A percentile compares a stretch with the other conserved stretches of the same genome.
phyloP scores from a whole-genome alignment of 64 coral and sea anemone species.

The Pocillopora damicornis region DNA sequence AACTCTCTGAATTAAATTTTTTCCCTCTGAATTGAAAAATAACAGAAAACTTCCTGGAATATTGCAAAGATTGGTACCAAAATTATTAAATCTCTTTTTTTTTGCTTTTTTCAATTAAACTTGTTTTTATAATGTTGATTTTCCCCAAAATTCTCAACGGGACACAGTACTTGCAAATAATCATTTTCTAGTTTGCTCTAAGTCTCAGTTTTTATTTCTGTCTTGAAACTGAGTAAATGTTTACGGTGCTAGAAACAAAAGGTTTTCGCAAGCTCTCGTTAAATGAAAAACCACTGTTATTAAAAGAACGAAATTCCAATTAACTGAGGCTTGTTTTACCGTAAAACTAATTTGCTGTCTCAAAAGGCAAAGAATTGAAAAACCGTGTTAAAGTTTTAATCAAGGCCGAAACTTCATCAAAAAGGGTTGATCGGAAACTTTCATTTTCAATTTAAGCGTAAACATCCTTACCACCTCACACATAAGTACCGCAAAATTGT shows the following conservation, averaged over 20 bases:
- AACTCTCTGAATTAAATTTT: not conserved
- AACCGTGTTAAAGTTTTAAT: conserved; percentile 9
- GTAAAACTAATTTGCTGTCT: not conserved
- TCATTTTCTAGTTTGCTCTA: not conserved
- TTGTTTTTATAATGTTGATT: not conserved
- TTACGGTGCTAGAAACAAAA: not conserved
- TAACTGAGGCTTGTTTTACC: not conserved
- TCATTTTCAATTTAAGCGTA: conserved; percentile 6
- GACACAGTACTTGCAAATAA: not conserved
- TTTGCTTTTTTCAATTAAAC: not conserved
- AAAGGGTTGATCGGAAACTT: not conserved
- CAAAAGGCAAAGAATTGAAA: not conserved
- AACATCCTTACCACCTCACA: conserved; percentile 8
- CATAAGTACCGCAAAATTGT: not conserved
- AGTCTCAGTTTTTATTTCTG: not conserved
- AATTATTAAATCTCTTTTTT: not conserved
- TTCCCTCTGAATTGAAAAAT: not conserved
- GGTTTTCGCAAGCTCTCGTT: not conserved
- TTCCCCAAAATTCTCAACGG: not conserved
- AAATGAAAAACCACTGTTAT: not conserved
- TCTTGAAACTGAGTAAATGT: not conserved
- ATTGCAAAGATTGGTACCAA: not conserved
- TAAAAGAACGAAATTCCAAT: not conserved
- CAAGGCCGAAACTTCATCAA: not conserved
- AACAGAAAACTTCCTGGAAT: not conserved